Percentiles rank a stretch among this genome's conserved stretches.
Evolutionary conservation across 2,797 vertebrate genomes (phyloP).

Genomic region (Lepilemur septentrionalis): DNA sequence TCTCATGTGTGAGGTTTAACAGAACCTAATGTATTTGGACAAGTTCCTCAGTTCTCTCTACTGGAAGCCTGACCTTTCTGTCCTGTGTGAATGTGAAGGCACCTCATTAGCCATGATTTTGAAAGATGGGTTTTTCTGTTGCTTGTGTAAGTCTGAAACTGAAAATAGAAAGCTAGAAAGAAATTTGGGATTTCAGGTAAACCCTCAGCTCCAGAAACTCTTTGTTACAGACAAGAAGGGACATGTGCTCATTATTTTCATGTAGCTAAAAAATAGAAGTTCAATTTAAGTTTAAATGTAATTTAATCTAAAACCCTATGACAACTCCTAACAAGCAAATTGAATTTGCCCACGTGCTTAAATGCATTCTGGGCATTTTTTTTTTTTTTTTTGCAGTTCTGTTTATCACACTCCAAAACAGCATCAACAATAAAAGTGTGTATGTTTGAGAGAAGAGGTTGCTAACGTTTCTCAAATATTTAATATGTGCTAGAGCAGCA

Average conservation of each 20-base stretch:
- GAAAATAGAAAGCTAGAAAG: constrained; percentile 21
- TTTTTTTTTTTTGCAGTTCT: constrained; percentile 5
- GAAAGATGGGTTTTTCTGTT: not conserved
- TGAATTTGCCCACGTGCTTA: constrained; percentile 51
- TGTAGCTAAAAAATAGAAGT: constrained; percentile 38
- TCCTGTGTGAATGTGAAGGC: not conserved
- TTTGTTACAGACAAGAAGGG: constrained; percentile 52
- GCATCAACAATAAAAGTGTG: not conserved
- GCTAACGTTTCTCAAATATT: not conserved
- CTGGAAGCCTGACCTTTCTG: not conserved
- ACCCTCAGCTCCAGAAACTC: not conserved
- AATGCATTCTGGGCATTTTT: not conserved
- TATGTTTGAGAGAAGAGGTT: not conserved
- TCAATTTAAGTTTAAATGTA: constrained; percentile 53
- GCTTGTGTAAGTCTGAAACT: constrained; percentile 23
- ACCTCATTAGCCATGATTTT: not conserved
- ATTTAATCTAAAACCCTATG: constrained; percentile 48
- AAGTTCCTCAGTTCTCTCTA: not conserved
- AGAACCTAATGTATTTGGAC: not conserved
- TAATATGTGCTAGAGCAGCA: not conserved
- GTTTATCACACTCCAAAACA: constrained; percentile 14
- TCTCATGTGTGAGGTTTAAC: constrained; percentile 32
- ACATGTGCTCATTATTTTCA: constrained; percentile 50
- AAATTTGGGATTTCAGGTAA: constrained; percentile 26
- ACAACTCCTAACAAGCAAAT: constrained; percentile 30